Evolutionary conservation across 2,113 vertebrate genomes (phyloP).

Genomic region (Toxostoma redivivum): DNA sequence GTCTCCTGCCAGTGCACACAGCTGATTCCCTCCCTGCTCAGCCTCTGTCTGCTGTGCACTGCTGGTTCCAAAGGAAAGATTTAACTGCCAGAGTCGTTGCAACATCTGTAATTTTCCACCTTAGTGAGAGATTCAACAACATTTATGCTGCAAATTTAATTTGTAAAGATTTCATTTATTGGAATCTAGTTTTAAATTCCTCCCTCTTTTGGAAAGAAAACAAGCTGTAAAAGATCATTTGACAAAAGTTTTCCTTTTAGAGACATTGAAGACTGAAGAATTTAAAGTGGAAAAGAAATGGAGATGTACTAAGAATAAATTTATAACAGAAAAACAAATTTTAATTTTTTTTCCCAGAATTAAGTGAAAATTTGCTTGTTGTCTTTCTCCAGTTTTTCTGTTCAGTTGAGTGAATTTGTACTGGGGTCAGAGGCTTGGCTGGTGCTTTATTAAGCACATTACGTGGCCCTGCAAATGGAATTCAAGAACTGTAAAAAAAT

Average conservation of each 20-base stretch:
- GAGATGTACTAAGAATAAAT: background rate
- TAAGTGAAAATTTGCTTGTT: background rate
- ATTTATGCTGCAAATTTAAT: background rate
- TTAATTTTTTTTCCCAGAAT: background rate
- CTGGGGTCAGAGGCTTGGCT: background rate
- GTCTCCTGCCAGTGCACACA: background rate
- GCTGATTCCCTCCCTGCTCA: background rate
- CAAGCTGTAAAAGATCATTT: background rate
- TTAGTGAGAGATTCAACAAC: background rate
- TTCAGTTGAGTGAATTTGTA: background rate
- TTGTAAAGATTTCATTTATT: background rate
- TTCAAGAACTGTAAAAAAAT: background rate
- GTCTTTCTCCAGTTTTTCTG: background rate
- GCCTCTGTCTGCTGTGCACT: background rate
- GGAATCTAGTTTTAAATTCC: rapidly evolving
- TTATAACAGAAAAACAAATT: background rate
- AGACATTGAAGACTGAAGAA: background rate
- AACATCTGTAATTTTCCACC: background rate
- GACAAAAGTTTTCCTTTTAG: background rate
- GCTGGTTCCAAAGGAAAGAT: background rate
- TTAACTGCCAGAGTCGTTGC: background rate
- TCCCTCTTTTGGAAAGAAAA: background rate
- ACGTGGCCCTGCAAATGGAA: background rate
- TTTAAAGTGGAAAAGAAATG: background rate
- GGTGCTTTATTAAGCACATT: background rate